Evolutionary conservation across 2,888 invertebrate genomes (phyloP).

Genomic region (Ryuthela nishihirai): DNA sequence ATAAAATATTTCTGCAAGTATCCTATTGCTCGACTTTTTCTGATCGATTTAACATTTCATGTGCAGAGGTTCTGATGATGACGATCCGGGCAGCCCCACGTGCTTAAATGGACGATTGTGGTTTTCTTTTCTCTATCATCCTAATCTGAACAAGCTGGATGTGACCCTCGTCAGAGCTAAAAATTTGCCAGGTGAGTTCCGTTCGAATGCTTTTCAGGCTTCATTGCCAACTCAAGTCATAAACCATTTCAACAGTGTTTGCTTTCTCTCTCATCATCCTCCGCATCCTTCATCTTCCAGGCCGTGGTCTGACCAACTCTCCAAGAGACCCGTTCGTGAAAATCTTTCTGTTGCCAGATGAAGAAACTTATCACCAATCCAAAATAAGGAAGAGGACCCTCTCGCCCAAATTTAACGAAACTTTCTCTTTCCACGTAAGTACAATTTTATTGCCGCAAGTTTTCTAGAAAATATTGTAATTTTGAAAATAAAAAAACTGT

Average conservation of each 20-base stretch:
- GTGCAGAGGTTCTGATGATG: conserved; percentile 30
- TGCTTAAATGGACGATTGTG: conserved; percentile 62
- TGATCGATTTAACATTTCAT: too few relatives aligned
- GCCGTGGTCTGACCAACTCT: conserved; percentile 22
- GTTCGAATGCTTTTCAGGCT: too few relatives aligned
- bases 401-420: conserved; percentile 49
- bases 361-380: conserved; percentile 46
- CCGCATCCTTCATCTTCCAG: conserved; percentile 19
- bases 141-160: conserved; percentile 67
- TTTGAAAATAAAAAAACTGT: neutral
- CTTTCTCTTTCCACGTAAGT: conserved; percentile 44
- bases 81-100: conserved; percentile 11
- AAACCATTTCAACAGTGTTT: too few relatives aligned
- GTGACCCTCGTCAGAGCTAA: conserved; percentile 67
- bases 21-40: too few relatives aligned
- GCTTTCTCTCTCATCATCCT: too few relatives aligned
- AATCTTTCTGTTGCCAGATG: conserved; percentile 48
- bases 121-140: conserved; percentile 73
- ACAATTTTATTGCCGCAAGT: neutral
- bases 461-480: neutral
- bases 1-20: too few relatives aligned
- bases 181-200: conserved; percentile 59
- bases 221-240: too few relatives aligned
- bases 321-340: conserved; percentile 50
- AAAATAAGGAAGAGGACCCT: conserved; percentile 47